Evolutionary conservation across 2,888 invertebrate species (phyloP), one percentile per base, ranked within the genome.

Genomic region (Tortrix viridana): DNA sequence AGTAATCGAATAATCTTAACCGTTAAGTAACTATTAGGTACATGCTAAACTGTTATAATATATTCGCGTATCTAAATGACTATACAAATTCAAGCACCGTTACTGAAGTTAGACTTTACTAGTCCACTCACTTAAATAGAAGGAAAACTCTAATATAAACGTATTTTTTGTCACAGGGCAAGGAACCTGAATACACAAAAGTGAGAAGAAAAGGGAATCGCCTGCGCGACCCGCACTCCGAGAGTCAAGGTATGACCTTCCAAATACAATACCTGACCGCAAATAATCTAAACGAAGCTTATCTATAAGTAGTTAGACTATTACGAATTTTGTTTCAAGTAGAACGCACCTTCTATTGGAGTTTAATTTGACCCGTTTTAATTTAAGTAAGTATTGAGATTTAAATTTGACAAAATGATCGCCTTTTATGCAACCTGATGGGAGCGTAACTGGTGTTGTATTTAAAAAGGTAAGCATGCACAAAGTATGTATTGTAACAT

Each of bases 111-210:
- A 26, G 26, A 26, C 7, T 26, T 26, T 1, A 9, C 26, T 26
- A 26, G 1, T 26, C 2, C 7, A 26, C 26, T 26, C 9, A 1
- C 43, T 9, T 44, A 44, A 9, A 18, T 2, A 44, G 3, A 38
- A 14, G 38, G 3, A 14, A 26, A 26, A 26, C 4, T 26, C 4
- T 19, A 44, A 3, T 44, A 18, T 16, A 44, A 23, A 23, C 22
- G n/a, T 43, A 46, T 48, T 56, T 38, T 70, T 48, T 60, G 48
- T 72, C 85, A 62, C 87, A 95, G 95, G 94, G 93, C 73, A 96
- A 96, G 90, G 96, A 96, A 80, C 96, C 96, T 65, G 96, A 96
- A 82, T 96, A 96, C 79, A 96, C 96, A 4, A 96, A 96, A 93
- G 96, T 96, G 19, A 92, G 96, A 79, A 95, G 96, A 95, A 96